A percentile compares a stretch with the other conserved stretches of the same genome.
Conservation (phyloP, 2,888 invertebrate species). For the Sacculina carcini region DNA sequence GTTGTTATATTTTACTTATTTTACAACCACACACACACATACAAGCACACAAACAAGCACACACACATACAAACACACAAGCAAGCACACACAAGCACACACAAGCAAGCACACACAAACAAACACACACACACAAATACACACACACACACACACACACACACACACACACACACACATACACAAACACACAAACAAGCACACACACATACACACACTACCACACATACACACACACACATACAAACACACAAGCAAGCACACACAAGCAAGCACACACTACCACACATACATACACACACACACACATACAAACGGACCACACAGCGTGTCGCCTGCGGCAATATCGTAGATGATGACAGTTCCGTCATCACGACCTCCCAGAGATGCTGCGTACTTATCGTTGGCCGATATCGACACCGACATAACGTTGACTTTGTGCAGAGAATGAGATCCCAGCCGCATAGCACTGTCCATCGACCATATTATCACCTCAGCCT, state of each 20-base stretch:
- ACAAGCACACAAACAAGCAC: not conserved
- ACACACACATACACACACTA: no score
- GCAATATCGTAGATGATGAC: slow-evolving; percentile 58
- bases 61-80: no score
- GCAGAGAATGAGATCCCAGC: slow-evolving; percentile 45
- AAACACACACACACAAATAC: no score
- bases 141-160: not conserved
- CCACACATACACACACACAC: no score
- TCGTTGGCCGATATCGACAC: slow-evolving; percentile 57
- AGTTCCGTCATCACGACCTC: slow-evolving; percentile 68
- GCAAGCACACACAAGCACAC: no score
- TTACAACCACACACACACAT: not conserved
- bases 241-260: no score
- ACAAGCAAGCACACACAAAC: no score
- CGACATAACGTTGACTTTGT: slow-evolving; percentile 65
- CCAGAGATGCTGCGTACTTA: slow-evolving; percentile 52
- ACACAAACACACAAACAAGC: no score
- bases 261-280: no score
- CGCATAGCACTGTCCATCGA: slow-evolving; percentile 37
- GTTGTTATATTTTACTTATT: not conserved
- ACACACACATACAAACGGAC: no score
- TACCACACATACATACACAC: no score
- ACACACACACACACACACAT: not conserved
- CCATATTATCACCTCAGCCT: slow-evolving; percentile 60
- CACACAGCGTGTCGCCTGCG: slow-evolving; percentile 30